Conservation (phyloP, 2,113 vertebrate species). For the Perca fluviatilis region DNA sequence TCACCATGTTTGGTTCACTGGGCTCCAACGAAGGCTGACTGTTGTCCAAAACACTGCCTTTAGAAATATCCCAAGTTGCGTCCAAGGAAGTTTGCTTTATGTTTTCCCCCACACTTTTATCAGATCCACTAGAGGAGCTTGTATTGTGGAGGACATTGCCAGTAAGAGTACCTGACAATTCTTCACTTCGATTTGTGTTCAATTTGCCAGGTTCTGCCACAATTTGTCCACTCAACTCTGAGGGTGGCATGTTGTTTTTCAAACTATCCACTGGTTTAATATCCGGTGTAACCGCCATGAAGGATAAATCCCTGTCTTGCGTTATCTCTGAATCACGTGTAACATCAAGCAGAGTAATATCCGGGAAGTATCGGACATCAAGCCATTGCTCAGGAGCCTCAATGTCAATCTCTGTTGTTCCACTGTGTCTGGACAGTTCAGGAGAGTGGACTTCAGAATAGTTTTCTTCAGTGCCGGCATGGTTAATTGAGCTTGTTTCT, state of each 20-base stretch:
- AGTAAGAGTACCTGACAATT: constrained; percentile 26
- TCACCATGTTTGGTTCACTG: background rate
- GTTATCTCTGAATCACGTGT: constrained; percentile 41
- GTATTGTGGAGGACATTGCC: background rate
- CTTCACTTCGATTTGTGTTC: background rate
- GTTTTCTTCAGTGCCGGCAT: background rate
- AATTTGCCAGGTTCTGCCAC: background rate
- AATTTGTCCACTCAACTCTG: background rate
- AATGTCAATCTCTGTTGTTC: background rate
- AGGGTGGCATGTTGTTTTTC: background rate
- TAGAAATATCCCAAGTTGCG: constrained; percentile 48
- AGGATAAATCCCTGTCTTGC: constrained; percentile 5
- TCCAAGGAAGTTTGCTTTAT: constrained; percentile 27
- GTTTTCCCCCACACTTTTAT: constrained; percentile 11
- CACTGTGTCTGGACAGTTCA: background rate
- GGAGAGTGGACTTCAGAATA: background rate
- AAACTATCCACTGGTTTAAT: background rate
- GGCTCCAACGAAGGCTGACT: constrained; percentile 16
- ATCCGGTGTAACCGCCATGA: constrained; percentile 11
- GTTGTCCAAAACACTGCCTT: constrained; percentile 35
- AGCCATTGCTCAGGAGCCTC: constrained; percentile 3
- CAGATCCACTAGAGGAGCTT: constrained; percentile 22
- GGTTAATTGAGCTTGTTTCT: background rate
- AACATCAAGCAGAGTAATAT: constrained; percentile 69
- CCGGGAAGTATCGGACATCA: constrained; percentile 44